Evolutionary conservation across 2,888 invertebrate species (phyloP).

Genomic region (Agonopterix subpropinquella): DNA sequence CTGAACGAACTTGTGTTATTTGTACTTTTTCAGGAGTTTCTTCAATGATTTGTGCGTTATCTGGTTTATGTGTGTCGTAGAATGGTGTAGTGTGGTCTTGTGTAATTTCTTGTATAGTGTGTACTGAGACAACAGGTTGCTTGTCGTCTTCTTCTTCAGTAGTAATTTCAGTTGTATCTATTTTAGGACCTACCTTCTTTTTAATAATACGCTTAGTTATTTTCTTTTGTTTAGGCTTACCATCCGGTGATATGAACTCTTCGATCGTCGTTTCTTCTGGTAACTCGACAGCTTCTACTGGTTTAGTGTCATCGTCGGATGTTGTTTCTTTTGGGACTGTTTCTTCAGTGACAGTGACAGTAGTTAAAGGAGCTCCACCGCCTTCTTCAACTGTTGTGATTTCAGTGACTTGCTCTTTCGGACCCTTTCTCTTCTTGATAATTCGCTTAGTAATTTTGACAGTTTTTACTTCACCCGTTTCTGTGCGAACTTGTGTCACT

Average conservation of each 20-base stretch:
- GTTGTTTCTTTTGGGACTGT: constrained; percentile 15
- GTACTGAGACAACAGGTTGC: too few relatives aligned
- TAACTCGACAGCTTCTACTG: constrained; percentile 21
- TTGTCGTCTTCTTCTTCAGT: constrained; percentile 48
- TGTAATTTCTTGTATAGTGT: too few relatives aligned
- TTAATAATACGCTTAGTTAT: constrained; percentile 48
- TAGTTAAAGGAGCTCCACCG: too few relatives aligned
- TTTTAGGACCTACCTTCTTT: constrained; percentile 30
- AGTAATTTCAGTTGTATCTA: constrained; percentile 37
- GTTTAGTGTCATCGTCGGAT: constrained; percentile 28
- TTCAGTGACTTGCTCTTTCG: too few relatives aligned
- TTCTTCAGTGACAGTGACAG: neutral
- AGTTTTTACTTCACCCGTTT: constrained; percentile 22
- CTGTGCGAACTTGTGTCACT: constrained; percentile 11
- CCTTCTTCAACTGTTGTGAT: too few relatives aligned
- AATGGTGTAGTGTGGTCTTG: too few relatives aligned
- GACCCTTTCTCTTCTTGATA: too few relatives aligned
- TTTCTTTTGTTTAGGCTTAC: constrained; percentile 16
- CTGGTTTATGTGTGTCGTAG: too few relatives aligned
- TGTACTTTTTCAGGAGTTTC: too few relatives aligned
- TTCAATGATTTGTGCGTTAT: too few relatives aligned
- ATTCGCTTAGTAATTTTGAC: constrained; percentile 22
- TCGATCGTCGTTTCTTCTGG: constrained; percentile 20
- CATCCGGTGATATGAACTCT: constrained; percentile 15
- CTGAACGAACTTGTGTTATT: too few relatives aligned